Evolutionary conservation across 2,888 invertebrate genomes (phyloP).

Genomic region (Coremacera marginata): DNA sequence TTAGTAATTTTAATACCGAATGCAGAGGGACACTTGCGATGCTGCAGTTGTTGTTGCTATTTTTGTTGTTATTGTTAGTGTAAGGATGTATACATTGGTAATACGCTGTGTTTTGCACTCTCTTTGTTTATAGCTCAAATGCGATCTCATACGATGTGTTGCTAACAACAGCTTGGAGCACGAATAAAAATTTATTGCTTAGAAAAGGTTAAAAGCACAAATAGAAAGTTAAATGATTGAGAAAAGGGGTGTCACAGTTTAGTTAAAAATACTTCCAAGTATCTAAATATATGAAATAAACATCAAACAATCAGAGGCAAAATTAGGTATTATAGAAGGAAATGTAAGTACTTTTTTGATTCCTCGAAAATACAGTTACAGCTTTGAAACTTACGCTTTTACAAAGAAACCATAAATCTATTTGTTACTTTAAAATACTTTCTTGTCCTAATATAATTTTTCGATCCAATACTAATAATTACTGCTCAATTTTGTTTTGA

Average conservation of each 20-base stretch:
- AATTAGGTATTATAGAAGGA: too few species aligned
- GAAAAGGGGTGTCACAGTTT: neutral
- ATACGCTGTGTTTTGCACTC: conserved; percentile 7
- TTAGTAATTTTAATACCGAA: conserved; percentile 53
- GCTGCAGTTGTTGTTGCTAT: neutral
- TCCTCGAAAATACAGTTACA: too few species aligned
- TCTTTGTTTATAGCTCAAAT: conserved; percentile 15
- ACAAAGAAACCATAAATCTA: too few species aligned
- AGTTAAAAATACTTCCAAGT: too few species aligned
- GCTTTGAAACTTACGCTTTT: too few species aligned
- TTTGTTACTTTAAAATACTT: too few species aligned
- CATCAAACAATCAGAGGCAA: too few species aligned
- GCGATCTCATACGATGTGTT: neutral
- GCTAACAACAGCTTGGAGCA: conserved; percentile 6
- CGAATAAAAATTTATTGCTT: conserved; percentile 50
- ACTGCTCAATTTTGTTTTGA: too few species aligned
- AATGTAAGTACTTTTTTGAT: too few species aligned
- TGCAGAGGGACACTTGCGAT: conserved; percentile 6
- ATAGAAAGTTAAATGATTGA: neutral
- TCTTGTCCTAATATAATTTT: too few species aligned
- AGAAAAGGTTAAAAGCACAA: conserved; percentile 39
- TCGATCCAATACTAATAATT: too few species aligned
- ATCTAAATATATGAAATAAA: neutral
- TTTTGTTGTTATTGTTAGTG: neutral
- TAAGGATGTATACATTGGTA: neutral